Conservation (phyloP, 2,888 invertebrate species). For the Spodoptera littoralis region DNA sequence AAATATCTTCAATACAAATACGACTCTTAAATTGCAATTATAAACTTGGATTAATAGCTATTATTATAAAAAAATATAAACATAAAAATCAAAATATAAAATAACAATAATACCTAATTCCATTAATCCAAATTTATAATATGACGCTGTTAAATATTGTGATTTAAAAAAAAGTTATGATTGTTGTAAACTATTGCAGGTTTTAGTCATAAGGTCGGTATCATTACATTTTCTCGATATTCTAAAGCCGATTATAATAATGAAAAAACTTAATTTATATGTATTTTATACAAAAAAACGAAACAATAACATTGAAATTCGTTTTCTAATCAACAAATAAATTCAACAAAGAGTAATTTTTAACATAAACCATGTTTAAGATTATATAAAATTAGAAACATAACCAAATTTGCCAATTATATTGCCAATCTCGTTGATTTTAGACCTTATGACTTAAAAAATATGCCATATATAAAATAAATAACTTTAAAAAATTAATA, state of each 20-base stretch:
- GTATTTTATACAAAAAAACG: too few relatives aligned
- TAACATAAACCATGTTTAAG: too few relatives aligned
- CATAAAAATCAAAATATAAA: neutral
- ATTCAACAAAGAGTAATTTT: too few relatives aligned
- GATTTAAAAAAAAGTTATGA: slow-evolving; percentile 15
- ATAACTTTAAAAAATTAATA: slow-evolving; percentile 19
- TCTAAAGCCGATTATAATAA: too few relatives aligned
- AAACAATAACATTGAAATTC: too few relatives aligned
- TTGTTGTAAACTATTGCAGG: slow-evolving; percentile 13
- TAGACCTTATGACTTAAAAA: slow-evolving; percentile 32
- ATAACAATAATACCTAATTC: neutral
- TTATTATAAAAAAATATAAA: slow-evolving; percentile 7
- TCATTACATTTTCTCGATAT: too few relatives aligned
- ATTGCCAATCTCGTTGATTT: neutral
- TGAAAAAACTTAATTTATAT: too few relatives aligned
- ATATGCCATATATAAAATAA: slow-evolving; percentile 42
- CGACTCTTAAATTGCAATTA: slow-evolving; percentile 45
- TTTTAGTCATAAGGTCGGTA: slow-evolving; percentile 28
- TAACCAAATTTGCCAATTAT: neutral
- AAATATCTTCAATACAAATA: slow-evolving; percentile 58
- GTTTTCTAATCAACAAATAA: too few relatives aligned
- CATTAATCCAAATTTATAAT: slow-evolving; percentile 17
- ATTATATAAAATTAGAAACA: too few relatives aligned
- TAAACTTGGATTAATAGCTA: slow-evolving; percentile 25
- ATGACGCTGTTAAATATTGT: neutral